Evolutionary conservation across 2,113 vertebrate genomes (phyloP).

Genomic region (Xiphias gladius): DNA sequence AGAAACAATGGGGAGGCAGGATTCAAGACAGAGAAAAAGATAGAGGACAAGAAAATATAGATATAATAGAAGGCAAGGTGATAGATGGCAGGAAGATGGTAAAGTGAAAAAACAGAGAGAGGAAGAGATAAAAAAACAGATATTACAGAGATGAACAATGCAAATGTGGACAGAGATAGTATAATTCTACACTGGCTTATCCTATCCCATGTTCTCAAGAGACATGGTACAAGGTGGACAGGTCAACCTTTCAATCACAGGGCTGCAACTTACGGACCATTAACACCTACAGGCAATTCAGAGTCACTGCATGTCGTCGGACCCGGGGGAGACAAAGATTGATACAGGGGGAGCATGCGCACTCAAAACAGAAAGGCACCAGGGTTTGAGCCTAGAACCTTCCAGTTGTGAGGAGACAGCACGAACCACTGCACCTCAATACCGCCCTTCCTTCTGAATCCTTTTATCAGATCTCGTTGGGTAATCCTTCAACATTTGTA

Average conservation of each 20-base stretch:
- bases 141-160: neutral
- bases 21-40: neutral
- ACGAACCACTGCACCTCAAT: no score
- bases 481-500: no score
- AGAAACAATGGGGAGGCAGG: slow-evolving; percentile 36
- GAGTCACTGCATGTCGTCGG: neutral
- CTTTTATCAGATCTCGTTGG: no score
- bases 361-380: no score
- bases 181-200: neutral
- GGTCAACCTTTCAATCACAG: neutral
- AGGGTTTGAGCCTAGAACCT: no score
- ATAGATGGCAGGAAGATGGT: neutral
- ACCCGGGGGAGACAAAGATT: neutral
- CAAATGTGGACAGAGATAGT: neutral
- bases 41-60: neutral
- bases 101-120: neutral
- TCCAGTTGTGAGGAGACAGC: no score
- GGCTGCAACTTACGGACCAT: neutral
- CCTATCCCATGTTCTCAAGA: neutral
- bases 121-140: neutral
- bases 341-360: neutral
- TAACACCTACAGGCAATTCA: neutral
- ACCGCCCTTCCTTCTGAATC: no score
- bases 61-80: neutral
- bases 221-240: neutral